Evolutionary conservation across 2,797 vertebrate species (phyloP).

Genomic region (Natrix natrix): DNA sequence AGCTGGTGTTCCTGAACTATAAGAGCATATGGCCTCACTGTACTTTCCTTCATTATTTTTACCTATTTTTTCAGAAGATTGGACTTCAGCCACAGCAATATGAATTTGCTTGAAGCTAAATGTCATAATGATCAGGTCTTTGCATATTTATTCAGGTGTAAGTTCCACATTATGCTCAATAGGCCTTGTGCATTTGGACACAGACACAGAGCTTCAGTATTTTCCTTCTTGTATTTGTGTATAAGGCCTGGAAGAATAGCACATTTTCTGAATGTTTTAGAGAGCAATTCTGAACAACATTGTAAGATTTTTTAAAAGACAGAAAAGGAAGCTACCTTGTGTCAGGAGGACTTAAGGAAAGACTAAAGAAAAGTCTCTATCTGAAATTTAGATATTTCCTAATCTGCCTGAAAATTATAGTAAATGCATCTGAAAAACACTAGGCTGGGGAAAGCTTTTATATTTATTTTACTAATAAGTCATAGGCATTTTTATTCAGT

Average conservation of each 20-base stretch:
- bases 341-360: neutral
- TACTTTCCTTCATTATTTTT: constrained; percentile 42
- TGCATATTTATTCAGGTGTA: neutral
- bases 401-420: neutral
- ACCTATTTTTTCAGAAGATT: constrained; percentile 24
- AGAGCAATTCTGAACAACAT: neutral
- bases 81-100: constrained; percentile 19
- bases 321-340: neutral
- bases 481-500: neutral
- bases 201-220: neutral
- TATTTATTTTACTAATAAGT: neutral
- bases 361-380: neutral
- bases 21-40: constrained; percentile 7
- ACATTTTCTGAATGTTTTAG: neutral
- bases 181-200: neutral
- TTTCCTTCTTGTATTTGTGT: constrained; percentile 4
- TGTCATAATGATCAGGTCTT: constrained; percentile 2
- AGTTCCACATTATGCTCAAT: neutral
- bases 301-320: neutral
- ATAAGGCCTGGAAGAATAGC: neutral
- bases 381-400: neutral
- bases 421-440: neutral
- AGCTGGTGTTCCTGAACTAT: neutral
- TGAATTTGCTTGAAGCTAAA: neutral
- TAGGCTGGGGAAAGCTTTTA: neutral